A percentile compares a stretch with the other conserved stretches of the same genome.
phyloP scores from a whole-genome alignment of 2,797 vertebrate species.

The Sparidentex hasta region DNA sequence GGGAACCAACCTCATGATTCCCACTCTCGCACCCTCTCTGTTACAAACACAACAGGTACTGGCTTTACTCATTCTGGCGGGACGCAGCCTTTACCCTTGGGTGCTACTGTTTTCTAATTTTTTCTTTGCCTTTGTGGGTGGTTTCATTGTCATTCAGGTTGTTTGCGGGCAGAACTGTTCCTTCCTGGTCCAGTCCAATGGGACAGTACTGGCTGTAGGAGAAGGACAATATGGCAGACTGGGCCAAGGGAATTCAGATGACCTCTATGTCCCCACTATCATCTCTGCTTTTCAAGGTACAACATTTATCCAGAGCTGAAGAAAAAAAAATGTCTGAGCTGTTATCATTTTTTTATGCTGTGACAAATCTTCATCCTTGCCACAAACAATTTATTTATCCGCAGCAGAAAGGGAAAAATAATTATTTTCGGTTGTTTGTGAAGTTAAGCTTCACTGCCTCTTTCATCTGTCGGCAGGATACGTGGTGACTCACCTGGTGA shows the following conservation, averaged over 20 bases:
- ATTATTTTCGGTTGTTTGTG: not conserved
- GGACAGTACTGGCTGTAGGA: constrained; percentile 86
- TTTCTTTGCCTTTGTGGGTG: constrained; percentile 20
- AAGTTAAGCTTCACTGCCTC: constrained; percentile 3
- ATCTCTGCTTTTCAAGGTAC: constrained; percentile 89
- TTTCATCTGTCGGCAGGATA: constrained; percentile 78
- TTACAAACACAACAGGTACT: constrained; percentile 87
- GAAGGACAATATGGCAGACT: constrained; percentile 89
- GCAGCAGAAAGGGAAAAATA: not conserved
- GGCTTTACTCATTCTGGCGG: not conserved
- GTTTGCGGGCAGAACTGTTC: constrained; percentile 90
- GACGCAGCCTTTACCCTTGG: constrained; percentile 1
- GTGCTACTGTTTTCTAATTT: constrained; percentile 11
- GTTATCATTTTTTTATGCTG: constrained; percentile 2
- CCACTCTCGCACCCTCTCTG: constrained; percentile 83
- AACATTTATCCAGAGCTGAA: not conserved
- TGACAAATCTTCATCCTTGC: not conserved
- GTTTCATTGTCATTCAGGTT: constrained; percentile 76
- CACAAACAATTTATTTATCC: not conserved
- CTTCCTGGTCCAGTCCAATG: constrained; percentile 88
- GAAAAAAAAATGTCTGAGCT: not conserved
- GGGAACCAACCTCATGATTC: constrained; percentile 83
- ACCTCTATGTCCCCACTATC: constrained; percentile 87
- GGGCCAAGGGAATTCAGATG: constrained; percentile 89
- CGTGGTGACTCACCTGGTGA: constrained; percentile 87